Conservation (phyloP, 1,140 invertebrate species). For the Fopius arisanus region DNA sequence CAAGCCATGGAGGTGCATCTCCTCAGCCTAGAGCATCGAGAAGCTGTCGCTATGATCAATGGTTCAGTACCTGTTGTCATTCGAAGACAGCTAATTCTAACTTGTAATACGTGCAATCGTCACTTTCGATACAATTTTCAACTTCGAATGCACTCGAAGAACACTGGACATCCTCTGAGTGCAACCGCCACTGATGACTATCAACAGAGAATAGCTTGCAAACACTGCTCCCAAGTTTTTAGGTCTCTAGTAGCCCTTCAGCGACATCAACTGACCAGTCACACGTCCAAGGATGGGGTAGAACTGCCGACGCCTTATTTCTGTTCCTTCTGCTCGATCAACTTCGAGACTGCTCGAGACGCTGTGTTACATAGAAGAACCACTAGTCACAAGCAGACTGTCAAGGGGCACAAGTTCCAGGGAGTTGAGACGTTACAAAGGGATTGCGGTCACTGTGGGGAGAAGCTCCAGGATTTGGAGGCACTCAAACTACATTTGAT, state of each 20-base stretch:
- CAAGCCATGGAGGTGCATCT: conserved; percentile 76
- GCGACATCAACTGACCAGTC: conserved; percentile 65
- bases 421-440: conserved; percentile 42
- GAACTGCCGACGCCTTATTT: conserved; percentile 61
- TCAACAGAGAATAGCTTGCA: conserved; percentile 71
- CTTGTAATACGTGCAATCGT: conserved; percentile 70
- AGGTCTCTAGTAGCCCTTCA: conserved; percentile 72
- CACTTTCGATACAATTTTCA: conserved; percentile 77
- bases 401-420: conserved; percentile 58
- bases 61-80: conserved; percentile 82
- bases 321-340: conserved; percentile 73
- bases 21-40: conserved; percentile 71
- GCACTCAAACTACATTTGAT: conserved; percentile 74
- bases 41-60: conserved; percentile 77
- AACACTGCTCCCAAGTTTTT: conserved; percentile 67
- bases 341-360: conserved; percentile 70
- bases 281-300: conserved; percentile 62
- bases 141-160: conserved; percentile 70
- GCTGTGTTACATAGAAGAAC: conserved; percentile 74
- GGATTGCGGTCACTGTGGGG: conserved; percentile 70
- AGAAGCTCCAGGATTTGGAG: conserved; percentile 63
- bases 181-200: conserved; percentile 70
- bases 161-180: conserved; percentile 63
- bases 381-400: conserved; percentile 68
- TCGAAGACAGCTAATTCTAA: conserved; percentile 70